A percentile compares a stretch with the other conserved stretches of the same genome.
Conservation (phyloP, 2,797 vertebrate genomes). For the Masticophis lateralis region DNA sequence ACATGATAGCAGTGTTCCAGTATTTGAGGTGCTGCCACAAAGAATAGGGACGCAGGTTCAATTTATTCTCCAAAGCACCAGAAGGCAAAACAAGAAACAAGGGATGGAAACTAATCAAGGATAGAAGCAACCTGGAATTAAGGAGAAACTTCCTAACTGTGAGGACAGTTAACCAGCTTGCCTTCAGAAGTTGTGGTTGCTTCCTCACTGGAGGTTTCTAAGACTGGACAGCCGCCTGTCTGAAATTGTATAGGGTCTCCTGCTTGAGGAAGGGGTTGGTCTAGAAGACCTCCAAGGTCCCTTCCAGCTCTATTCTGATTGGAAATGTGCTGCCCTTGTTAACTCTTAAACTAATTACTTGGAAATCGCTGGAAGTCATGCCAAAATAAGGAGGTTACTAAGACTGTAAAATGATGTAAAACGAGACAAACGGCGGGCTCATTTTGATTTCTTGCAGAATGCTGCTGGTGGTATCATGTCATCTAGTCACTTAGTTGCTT, state of each 20-base stretch:
- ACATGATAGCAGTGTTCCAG: not conserved
- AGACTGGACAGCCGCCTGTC: no score
- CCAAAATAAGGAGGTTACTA: not conserved
- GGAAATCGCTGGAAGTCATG: not conserved
- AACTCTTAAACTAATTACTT: not conserved
- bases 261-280: no score
- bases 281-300: no score
- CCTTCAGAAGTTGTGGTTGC: not conserved
- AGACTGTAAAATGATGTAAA: not conserved
- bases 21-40: not conserved
- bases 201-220: no score
- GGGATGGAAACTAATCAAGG: not conserved
- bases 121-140: not conserved
- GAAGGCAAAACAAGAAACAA: not conserved
- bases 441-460: not conserved
- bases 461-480: not conserved
- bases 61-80: not conserved
- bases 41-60: not conserved
- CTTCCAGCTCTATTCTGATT: no score
- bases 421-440: not conserved
- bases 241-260: no score
- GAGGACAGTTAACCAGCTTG: not conserved
- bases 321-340: not conserved
- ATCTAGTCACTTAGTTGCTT: not conserved
- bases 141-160: not conserved